phyloP scores from a whole-genome alignment of 1,140 invertebrate species.

The Pogonognathellus flavescens region DNA sequence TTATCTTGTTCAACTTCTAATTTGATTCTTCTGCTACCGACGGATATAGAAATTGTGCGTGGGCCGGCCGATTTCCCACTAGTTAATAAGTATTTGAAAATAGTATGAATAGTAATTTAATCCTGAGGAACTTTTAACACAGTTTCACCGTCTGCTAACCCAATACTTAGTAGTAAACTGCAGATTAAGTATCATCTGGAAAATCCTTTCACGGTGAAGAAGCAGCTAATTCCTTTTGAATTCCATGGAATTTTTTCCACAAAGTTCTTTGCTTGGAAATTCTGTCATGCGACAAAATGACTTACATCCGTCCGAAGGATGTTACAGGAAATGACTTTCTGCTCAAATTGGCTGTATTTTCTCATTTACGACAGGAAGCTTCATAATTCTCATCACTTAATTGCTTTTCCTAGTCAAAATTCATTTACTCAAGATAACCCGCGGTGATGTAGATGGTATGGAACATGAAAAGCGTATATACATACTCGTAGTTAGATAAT shows the following conservation, averaged over 20 bases:
- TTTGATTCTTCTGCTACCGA: not conserved
- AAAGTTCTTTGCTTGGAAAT: not conserved
- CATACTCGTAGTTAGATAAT: no score
- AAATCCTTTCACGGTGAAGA: not conserved
- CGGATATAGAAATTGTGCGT: not conserved
- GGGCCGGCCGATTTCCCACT: not conserved
- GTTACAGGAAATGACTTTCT: not conserved
- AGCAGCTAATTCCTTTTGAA: not conserved
- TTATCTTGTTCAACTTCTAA: no score
- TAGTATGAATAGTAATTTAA: not conserved
- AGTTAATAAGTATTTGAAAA: not conserved
- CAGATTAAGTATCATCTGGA: not conserved
- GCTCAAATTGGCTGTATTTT: not conserved
- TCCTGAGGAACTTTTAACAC: not conserved
- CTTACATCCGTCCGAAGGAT: not conserved
- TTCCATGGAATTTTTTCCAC: not conserved
- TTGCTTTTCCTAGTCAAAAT: conserved; percentile 10
- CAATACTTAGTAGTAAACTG: not conserved
- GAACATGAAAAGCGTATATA: no score
- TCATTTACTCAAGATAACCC: not conserved
- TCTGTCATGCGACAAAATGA: not conserved
- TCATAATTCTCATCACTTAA: conserved; percentile 5
- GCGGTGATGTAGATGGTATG: no score
- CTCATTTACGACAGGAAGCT: not conserved
- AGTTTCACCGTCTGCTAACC: not conserved